Conservation (phyloP, 2,888 invertebrate genomes). For the Cheilosia pagana region DNA sequence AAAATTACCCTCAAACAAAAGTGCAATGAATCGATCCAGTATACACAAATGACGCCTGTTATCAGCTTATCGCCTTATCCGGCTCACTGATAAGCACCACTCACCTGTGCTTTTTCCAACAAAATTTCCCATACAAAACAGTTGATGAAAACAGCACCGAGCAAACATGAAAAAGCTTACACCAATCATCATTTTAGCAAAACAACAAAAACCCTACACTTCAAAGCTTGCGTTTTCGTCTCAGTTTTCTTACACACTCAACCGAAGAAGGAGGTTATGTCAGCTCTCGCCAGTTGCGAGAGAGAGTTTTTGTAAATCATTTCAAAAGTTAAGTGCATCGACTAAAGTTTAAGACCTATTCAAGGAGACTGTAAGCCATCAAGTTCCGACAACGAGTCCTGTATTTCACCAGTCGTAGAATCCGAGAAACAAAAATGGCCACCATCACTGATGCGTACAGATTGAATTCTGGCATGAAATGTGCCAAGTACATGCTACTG, state of each 20-base stretch:
- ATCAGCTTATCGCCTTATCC: conserved; percentile 43
- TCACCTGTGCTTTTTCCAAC: conserved; percentile 11
- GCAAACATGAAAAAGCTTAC: conserved; percentile 34
- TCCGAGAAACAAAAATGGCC: conserved; percentile 64
- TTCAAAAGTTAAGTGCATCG: conserved; percentile 1
- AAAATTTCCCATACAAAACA: background rate
- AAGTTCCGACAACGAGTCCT: background rate
- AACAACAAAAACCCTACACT: background rate
- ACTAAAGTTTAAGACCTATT: no score
- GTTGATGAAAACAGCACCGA: conserved; percentile 16
- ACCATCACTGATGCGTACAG: conserved; percentile 79
- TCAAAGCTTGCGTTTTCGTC: conserved; percentile 15
- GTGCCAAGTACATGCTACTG: conserved; percentile 90
- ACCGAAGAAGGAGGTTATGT: conserved; percentile 12
- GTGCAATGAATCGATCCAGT: conserved; percentile 1
- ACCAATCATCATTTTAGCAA: conserved; percentile 15
- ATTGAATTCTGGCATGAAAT: conserved; percentile 88
- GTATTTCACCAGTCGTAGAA: background rate
- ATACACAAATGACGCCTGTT: background rate
- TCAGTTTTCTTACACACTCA: conserved; percentile 38
- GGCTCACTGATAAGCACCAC: conserved; percentile 39
- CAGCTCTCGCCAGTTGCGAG: background rate
- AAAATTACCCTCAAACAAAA: background rate
- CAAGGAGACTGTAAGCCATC: background rate
- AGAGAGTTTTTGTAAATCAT: background rate